phyloP scores from a whole-genome alignment of 2,113 vertebrate genomes.

The Cricetomys ansorgei region DNA sequence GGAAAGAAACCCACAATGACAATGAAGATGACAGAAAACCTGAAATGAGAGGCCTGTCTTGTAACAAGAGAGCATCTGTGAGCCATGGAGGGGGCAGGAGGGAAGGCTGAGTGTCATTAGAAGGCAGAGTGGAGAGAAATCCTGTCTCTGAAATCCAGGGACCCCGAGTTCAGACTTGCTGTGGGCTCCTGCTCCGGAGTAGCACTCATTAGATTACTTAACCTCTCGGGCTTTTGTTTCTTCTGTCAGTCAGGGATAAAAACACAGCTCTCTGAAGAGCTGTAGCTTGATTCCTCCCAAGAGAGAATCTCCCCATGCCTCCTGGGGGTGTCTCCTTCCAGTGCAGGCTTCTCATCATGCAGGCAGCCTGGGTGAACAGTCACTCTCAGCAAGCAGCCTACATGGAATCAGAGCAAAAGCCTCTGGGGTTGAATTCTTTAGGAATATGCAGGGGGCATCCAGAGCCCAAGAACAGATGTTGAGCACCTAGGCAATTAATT shows the following conservation, averaged over 20 bases:
- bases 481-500: background rate
- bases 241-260: background rate
- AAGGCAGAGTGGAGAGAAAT: background rate
- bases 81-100: background rate
- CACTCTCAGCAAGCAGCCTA: background rate
- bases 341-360: background rate
- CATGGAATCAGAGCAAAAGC: background rate
- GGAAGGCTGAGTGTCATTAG: background rate
- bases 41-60: background rate
- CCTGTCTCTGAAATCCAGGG: background rate
- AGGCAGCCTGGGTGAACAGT: background rate
- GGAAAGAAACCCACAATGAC: slow-evolving; percentile 74
- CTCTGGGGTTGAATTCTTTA: slow-evolving; percentile 10
- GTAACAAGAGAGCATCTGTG: background rate
- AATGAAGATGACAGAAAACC: slow-evolving; percentile 61
- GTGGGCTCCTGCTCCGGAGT: background rate
- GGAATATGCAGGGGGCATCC: background rate
- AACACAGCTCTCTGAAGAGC: background rate
- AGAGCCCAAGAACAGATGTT: background rate
- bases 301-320: too few relatives aligned
- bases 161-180: background rate
- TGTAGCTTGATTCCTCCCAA: background rate
- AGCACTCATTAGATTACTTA: background rate
- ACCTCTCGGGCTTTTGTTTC: background rate
- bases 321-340: fast-evolving